These are phyloP conservation scores for Gallinago stenura DNA, from an alignment of 2,797 vertebrate species.

Conservation along the genomic window DNA sequence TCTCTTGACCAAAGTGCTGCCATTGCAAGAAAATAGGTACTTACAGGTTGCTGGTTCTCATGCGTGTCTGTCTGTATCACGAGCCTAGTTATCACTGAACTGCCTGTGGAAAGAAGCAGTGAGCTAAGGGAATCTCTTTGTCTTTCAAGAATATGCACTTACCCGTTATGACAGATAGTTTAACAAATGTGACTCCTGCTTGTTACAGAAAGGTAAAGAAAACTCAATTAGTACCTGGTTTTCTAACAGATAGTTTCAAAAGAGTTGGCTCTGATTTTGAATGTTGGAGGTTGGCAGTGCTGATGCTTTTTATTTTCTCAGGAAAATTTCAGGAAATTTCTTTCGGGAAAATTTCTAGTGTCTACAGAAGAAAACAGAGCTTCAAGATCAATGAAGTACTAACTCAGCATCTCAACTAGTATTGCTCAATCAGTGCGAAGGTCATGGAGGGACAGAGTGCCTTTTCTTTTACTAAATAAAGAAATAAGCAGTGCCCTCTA, in stretches of 20 bases:
- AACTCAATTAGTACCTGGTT: not conserved
- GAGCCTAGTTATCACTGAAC: not conserved
- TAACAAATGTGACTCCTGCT: not conserved
- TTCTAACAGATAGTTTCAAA: not conserved
- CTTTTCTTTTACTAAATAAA: not conserved
- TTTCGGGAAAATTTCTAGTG: not conserved
- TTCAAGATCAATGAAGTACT: not conserved
- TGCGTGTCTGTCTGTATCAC: rapidly evolving
- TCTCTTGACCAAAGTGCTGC: not conserved
- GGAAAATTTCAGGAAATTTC: not conserved
- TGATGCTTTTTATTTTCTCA: not conserved
- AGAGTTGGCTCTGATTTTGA: not conserved
- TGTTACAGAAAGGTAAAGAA: not conserved
- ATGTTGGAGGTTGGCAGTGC: not conserved
- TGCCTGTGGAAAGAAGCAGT: not conserved
- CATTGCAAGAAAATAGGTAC: not conserved
- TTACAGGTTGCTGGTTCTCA: not conserved
- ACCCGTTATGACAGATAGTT: rapidly evolving
- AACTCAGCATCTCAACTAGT: not conserved
- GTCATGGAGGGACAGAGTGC: not conserved
- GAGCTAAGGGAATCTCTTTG: not conserved
- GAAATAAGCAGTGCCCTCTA: slow-evolving; percentile 62
- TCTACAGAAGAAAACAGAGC: not conserved
- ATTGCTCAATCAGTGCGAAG: not conserved
- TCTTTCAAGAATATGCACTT: not conserved